Conservation (phyloP, 2,888 invertebrate species). For the Rotaria magnacalcarata region DNA sequence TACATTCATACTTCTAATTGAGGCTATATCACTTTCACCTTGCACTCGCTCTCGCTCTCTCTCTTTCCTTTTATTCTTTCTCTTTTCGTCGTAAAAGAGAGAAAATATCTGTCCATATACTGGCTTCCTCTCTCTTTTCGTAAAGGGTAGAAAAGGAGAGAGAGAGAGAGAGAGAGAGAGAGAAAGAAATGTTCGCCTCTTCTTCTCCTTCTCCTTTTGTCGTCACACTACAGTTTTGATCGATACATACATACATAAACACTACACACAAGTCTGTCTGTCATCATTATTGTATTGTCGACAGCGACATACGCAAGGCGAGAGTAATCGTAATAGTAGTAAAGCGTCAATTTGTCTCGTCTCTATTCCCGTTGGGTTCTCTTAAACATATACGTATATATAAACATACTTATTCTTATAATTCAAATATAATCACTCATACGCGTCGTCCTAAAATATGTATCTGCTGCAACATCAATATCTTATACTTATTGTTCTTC, state of each 20-base stretch:
- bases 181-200: no score
- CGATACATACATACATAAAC: conserved; percentile 23
- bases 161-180: not conserved
- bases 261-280: conserved; percentile 18
- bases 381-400: not conserved
- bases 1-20: not conserved
- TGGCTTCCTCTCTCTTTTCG: not conserved
- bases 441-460: not conserved
- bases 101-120: conserved; percentile 23
- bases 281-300: conserved; percentile 25
- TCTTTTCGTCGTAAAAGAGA: not conserved
- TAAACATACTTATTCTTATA: conserved; percentile 8
- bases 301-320: not conserved
- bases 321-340: conserved; percentile 29
- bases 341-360: conserved; percentile 26
- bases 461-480: not conserved
- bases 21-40: conserved; percentile 29
- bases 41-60: not conserved
- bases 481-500: not conserved
- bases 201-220: not conserved
- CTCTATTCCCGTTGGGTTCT: not conserved
- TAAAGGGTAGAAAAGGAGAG: not conserved
- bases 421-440: not conserved
- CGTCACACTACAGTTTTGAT: conserved; percentile 24
- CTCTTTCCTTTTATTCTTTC: not conserved